These are phyloP conservation scores for Zenarchopterus dispar DNA, from an alignment of 2,797 vertebrate genomes.

Conservation along the genomic window DNA sequence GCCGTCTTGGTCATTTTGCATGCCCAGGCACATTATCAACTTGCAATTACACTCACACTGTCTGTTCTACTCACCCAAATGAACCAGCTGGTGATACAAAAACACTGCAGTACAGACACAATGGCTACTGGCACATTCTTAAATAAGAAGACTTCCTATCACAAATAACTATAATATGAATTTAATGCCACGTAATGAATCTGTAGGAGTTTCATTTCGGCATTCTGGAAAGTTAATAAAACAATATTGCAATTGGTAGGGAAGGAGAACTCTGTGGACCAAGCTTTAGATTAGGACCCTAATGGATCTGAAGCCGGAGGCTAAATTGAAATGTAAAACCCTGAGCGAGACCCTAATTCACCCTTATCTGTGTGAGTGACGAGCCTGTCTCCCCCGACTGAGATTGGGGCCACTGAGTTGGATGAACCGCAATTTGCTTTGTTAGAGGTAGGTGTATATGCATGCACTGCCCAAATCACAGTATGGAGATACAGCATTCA, in stretches of 20 bases:
- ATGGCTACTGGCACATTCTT: conserved; percentile 73
- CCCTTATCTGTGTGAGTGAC: conserved; percentile 82
- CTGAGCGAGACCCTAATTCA: conserved; percentile 88
- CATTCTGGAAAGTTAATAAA: conserved; percentile 94
- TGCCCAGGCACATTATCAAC: conserved; percentile 74
- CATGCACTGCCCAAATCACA: conserved; percentile 62
- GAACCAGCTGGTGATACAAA: conserved; percentile 68
- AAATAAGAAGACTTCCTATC: conserved; percentile 89
- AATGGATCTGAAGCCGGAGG: conserved; percentile 92
- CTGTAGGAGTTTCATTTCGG: conserved; percentile 83
- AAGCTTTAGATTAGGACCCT: conserved; percentile 91
- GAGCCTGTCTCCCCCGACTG: conserved; percentile 77
- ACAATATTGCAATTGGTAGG: conserved; percentile 83
- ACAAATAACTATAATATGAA: conserved; percentile 93
- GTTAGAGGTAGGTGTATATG: conserved; percentile 79
- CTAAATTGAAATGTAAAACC: conserved; percentile 90
- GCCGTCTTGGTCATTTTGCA: conserved; percentile 67
- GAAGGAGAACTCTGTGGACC: conserved; percentile 80
- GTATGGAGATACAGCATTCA: conserved; percentile 70
- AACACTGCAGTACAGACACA: conserved; percentile 60
- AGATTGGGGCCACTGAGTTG: conserved; percentile 82
- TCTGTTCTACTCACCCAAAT: conserved; percentile 58
- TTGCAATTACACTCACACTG: conserved; percentile 69
- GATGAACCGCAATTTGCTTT: conserved; percentile 82
- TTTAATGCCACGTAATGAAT: conserved; percentile 94